phyloP scores from a whole-genome alignment of 2,797 vertebrate genomes.

The Alca torda region DNA sequence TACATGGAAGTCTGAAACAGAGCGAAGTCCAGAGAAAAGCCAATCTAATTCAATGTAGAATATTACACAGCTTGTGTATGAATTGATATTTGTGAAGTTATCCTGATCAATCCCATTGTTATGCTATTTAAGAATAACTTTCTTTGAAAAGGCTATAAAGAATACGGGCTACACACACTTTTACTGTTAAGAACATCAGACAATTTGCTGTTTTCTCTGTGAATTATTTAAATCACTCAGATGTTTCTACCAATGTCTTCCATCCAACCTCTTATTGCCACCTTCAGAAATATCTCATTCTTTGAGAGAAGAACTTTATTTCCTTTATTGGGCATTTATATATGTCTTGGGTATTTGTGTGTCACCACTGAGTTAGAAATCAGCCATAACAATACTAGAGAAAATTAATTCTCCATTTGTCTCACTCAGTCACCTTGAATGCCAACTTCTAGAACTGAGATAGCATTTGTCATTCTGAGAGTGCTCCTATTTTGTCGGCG shows the following conservation, averaged over 20 bases:
- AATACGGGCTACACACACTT: not conserved
- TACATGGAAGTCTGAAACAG: not conserved
- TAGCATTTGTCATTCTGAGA: not conserved
- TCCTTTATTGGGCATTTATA: not conserved
- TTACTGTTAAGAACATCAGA: not conserved
- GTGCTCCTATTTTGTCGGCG: not conserved
- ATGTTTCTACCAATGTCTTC: not conserved
- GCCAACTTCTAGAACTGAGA: not conserved
- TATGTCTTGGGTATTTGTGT: not conserved
- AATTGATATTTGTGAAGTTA: not conserved
- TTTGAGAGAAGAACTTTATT: not conserved
- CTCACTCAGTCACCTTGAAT: slow-evolving; percentile 24
- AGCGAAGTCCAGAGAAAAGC: not conserved
- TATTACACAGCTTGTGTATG: not conserved
- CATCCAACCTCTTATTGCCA: not conserved
- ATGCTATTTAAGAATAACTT: not conserved
- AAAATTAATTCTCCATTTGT: not conserved
- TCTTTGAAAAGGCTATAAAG: not conserved
- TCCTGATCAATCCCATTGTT: not conserved
- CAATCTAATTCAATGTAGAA: not conserved
- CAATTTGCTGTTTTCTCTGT: not conserved
- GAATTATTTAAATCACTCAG: not conserved
- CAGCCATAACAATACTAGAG: not conserved
- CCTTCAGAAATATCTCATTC: not conserved
- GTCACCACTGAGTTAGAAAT: not conserved